Evolutionary conservation across 2,888 invertebrate species (phyloP).

Genomic region (Petrolisthes cinctipes): DNA sequence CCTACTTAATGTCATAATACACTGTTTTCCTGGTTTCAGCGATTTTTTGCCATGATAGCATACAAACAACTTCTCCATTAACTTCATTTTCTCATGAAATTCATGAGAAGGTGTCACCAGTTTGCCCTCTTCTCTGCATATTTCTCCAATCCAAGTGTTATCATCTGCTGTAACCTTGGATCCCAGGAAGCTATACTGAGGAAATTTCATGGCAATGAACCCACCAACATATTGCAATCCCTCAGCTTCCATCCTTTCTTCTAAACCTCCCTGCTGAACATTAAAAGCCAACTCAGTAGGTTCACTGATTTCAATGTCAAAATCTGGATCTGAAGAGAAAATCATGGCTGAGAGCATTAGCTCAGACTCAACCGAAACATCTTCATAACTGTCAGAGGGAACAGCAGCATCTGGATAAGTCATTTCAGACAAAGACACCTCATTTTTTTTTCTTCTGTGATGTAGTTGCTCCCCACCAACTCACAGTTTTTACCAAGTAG

Average conservation of each 20-base stretch:
- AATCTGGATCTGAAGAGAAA: not conserved
- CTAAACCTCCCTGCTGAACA: not conserved
- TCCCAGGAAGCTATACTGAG: slow-evolving; percentile 2
- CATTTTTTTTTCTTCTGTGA: not conserved
- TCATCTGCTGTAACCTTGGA: slow-evolving; percentile 1
- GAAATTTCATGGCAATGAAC: not conserved
- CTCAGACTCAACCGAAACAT: not conserved
- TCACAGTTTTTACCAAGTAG: slow-evolving; percentile 6
- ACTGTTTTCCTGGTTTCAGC: slow-evolving; percentile 8
- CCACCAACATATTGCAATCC: too few species aligned
- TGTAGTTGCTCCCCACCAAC: slow-evolving; percentile 20
- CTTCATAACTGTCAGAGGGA: not conserved
- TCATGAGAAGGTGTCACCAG: not conserved
- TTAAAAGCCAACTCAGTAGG: not conserved
- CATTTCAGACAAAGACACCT: not conserved
- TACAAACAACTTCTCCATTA: slow-evolving; percentile 16
- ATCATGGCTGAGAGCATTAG: not conserved
- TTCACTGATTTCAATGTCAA: slow-evolving; percentile 10
- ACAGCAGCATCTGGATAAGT: not conserved
- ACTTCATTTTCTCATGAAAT: slow-evolving; percentile 2
- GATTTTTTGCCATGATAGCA: slow-evolving; percentile 12
- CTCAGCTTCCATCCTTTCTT: not conserved
- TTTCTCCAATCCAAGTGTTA: slow-evolving; percentile 14
- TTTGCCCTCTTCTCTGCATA: not conserved
- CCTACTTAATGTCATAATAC: not conserved